phyloP scores from a whole-genome alignment of 2,888 invertebrate genomes.

The Sympetrum striolatum region DNA sequence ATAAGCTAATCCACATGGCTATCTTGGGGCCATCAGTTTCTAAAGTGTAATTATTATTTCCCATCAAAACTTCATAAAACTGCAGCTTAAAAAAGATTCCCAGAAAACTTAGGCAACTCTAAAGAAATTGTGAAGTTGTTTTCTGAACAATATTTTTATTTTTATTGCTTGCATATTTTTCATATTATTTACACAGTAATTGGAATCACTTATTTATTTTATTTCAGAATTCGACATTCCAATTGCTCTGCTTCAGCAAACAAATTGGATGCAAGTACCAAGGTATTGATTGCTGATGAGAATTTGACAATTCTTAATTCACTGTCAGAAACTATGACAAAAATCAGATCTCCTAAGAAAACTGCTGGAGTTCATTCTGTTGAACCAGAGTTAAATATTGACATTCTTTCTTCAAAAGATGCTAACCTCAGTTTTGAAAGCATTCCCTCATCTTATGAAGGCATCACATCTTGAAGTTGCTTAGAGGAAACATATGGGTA shows the following conservation, averaged over 20 bases:
- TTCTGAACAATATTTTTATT: not conserved
- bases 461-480: not conserved
- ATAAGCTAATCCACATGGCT: too few relatives aligned
- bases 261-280: not conserved
- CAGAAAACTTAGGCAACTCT: too few relatives aligned
- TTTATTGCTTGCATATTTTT: not conserved
- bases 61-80: not conserved
- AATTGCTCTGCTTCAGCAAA: not conserved
- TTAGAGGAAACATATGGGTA: too few relatives aligned
- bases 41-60: not conserved
- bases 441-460: constrained; percentile 25
- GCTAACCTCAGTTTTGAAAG: not conserved
- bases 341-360: not conserved
- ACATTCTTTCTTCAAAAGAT: not conserved
- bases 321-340: not conserved
- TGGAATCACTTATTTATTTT: not conserved
- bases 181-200: too few relatives aligned
- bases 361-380: not conserved
- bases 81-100: too few relatives aligned
- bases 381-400: not conserved
- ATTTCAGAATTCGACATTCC: constrained; percentile 23
- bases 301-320: not conserved
- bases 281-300: not conserved
- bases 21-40: too few relatives aligned
- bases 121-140: too few relatives aligned